Conservation (phyloP, 2,113 vertebrate species). For the Arenaria interpres region DNA sequence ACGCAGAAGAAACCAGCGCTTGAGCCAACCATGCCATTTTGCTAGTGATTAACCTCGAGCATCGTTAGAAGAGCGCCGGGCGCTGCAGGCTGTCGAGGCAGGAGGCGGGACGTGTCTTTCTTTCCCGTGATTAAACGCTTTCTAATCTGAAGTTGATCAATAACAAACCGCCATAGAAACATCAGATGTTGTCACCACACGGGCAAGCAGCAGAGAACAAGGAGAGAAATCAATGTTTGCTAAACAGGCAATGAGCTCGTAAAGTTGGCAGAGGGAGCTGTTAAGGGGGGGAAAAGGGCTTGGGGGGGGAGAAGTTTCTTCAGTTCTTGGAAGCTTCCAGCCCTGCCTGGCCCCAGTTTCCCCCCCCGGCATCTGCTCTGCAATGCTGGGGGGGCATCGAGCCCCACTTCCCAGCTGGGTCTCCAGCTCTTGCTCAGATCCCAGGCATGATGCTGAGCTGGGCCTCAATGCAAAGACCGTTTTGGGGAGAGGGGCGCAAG, state of each 20-base stretch:
- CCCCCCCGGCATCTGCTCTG: not conserved
- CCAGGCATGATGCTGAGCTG: accelerated
- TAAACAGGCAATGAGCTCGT: not conserved
- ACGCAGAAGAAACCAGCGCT: not conserved
- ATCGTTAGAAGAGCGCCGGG: not conserved
- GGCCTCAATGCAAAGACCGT: not conserved
- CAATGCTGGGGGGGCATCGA: not conserved
- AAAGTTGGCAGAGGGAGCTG: not conserved
- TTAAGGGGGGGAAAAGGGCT: not conserved
- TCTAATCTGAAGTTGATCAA: constrained; percentile 40
- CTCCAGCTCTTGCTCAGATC: not conserved
- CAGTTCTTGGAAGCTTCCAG: not conserved
- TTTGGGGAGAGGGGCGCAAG: not conserved
- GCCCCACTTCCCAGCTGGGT: not conserved
- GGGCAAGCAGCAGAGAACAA: not conserved
- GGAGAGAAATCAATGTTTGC: constrained; percentile 4
- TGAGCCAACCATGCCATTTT: not conserved
- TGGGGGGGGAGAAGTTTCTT: accelerated
- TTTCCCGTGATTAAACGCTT: not conserved
- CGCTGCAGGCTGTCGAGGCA: not conserved
- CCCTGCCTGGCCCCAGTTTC: not conserved
- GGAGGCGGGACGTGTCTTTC: not conserved
- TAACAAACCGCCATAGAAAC: constrained; percentile 12
- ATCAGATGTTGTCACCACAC: not conserved
- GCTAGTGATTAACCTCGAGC: not conserved